Conservation (phyloP, 2,888 invertebrate genomes). For the Anoplius nigerrimus region DNA sequence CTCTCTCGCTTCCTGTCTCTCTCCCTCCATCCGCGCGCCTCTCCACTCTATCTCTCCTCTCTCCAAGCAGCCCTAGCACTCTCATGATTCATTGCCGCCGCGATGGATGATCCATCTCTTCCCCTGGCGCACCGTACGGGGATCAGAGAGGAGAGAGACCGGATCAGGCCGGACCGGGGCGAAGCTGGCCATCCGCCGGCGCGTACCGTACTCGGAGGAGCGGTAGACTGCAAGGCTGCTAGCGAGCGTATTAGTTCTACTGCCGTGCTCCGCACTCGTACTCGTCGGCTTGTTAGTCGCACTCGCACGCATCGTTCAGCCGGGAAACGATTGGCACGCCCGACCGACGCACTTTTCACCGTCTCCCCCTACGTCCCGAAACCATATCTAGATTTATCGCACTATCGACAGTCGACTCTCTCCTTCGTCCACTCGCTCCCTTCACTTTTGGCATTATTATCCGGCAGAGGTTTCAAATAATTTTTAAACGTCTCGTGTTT, state of each 20-base stretch:
- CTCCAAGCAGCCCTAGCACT: slow-evolving; percentile 69
- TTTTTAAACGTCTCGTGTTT: no score
- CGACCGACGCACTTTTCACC: no score
- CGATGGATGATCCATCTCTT: slow-evolving; percentile 75
- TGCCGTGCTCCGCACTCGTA: background rate
- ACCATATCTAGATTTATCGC: no score
- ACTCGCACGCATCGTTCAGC: no score
- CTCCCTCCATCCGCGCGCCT: slow-evolving; percentile 65
- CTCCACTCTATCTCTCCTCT: slow-evolving; percentile 62
- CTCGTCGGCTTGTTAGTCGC: background rate
- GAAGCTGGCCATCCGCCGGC: slow-evolving; percentile 24
- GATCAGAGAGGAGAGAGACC: slow-evolving; percentile 23
- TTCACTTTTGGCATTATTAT: no score
- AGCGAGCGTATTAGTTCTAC: slow-evolving; percentile 51
- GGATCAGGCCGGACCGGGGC: slow-evolving; percentile 44
- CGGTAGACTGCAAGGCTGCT: slow-evolving; percentile 13
- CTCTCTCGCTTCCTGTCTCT: slow-evolving; percentile 63
- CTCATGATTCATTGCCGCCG: slow-evolving; percentile 73
- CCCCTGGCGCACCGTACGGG: slow-evolving; percentile 55
- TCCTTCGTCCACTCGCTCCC: no score
- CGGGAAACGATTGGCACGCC: no score
- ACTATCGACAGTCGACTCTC: no score
- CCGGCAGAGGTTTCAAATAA: no score
- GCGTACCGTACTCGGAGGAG: slow-evolving; percentile 25
- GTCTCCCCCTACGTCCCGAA: no score